Conservation (phyloP, 2,797 vertebrate genomes). For the Peromyscus melanophrys region DNA sequence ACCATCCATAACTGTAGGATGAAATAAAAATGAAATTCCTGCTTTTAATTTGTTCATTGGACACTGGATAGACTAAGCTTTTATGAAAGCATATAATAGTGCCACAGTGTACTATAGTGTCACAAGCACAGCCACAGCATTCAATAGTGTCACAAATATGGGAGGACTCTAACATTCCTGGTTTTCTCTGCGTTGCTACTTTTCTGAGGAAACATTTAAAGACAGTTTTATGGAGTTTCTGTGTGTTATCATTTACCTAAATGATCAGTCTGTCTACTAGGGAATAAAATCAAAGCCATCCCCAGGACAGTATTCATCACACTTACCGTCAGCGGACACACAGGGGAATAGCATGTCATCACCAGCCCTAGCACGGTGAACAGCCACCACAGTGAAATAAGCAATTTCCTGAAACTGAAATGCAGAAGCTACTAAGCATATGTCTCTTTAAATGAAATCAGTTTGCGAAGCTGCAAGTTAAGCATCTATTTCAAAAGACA, state of each 20-base stretch:
- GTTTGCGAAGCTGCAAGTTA: conserved; percentile 20
- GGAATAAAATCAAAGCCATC: conserved; percentile 50
- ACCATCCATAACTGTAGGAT: neutral
- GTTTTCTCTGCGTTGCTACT: neutral
- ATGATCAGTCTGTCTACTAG: conserved; percentile 56
- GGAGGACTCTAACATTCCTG: neutral
- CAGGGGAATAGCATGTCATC: neutral
- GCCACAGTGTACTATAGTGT: too few species aligned
- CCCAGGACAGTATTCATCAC: neutral
- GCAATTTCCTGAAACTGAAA: conserved; percentile 46
- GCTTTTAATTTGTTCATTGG: conserved; percentile 9
- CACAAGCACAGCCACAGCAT: too few species aligned
- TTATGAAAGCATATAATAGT: neutral
- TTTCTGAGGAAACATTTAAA: conserved; percentile 52
- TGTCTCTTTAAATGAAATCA: conserved; percentile 61
- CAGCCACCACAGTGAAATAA: conserved; percentile 28
- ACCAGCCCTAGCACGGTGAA: neutral
- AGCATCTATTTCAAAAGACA: conserved; percentile 42
- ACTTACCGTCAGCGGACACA: neutral
- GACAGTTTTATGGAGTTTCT: conserved; percentile 51
- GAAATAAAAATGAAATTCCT: conserved; percentile 24
- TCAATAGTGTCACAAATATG: neutral
- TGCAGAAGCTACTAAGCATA: conserved; percentile 30
- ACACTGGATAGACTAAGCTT: neutral
- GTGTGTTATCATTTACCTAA: conserved; percentile 49